A percentile compares a stretch with the other conserved stretches of the same genome.
Conservation (phyloP, 2,797 vertebrate species). For the Okamejei kenojei region DNA sequence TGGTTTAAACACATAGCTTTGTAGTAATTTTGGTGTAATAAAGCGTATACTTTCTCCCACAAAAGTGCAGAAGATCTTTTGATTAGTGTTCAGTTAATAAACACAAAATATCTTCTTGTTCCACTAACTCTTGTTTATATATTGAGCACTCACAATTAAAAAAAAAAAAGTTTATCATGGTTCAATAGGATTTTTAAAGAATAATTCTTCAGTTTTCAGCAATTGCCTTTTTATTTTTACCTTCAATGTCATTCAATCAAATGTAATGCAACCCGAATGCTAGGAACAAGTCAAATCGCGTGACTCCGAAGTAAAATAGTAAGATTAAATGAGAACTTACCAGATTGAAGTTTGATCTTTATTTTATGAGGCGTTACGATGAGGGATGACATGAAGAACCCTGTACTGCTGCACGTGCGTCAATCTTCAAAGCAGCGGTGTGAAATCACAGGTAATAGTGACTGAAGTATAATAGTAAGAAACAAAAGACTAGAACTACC, state of each 20-base stretch:
- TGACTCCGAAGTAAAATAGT: too few relatives aligned
- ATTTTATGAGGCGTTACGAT: too few relatives aligned
- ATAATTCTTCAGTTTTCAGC: background rate
- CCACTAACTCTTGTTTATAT: background rate
- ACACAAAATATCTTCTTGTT: background rate
- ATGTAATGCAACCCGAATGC: background rate
- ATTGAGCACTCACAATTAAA: background rate
- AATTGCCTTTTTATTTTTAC: background rate
- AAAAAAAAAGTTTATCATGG: too few relatives aligned
- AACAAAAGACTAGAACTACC: too few relatives aligned
- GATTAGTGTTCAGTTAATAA: background rate
- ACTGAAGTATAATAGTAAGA: too few relatives aligned
- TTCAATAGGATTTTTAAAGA: too few relatives aligned
- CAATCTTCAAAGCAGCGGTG: too few relatives aligned
- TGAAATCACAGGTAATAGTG: too few relatives aligned
- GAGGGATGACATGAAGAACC: too few relatives aligned
- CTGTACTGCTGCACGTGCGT: too few relatives aligned
- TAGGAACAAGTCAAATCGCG: background rate
- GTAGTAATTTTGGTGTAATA: background rate
- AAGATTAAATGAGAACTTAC: too few relatives aligned
- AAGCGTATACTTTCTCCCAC: background rate
- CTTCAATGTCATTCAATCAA: background rate
- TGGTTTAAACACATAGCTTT: background rate
- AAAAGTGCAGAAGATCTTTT: background rate
- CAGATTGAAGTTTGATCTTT: too few relatives aligned